Conservation (phyloP, 2,797 vertebrate genomes). For the Coreius guichenoti region DNA sequence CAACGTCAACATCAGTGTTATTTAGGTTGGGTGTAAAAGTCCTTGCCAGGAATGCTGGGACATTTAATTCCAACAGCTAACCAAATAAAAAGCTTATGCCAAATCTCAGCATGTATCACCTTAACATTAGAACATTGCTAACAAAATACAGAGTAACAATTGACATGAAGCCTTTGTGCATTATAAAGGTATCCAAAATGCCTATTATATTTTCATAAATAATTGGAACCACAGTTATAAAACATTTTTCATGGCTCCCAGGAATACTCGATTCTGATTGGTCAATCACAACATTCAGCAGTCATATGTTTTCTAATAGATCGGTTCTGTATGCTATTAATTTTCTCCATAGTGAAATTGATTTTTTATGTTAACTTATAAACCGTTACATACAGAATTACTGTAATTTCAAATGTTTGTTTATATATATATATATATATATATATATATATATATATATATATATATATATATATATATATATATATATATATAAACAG, state of each 20-base stretch:
- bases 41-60: slow-evolving; percentile 55
- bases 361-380: not conserved
- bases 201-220: not conserved
- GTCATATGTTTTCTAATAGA: not conserved
- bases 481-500: no score
- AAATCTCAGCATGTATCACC: slow-evolving; percentile 27
- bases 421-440: no score
- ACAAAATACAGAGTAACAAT: not conserved
- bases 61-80: slow-evolving; percentile 52
- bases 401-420: no score
- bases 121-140: slow-evolving; percentile 3
- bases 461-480: no score
- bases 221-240: not conserved
- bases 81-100: slow-evolving; percentile 48
- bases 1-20: slow-evolving; percentile 61
- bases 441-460: no score
- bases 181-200: not conserved
- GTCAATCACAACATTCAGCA: not conserved
- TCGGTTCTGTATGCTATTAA: not conserved
- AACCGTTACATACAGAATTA: not conserved
- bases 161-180: not conserved
- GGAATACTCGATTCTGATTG: not conserved
- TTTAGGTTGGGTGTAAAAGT: slow-evolving; percentile 53
- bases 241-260: not conserved
- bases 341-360: not conserved